Evolutionary conservation across 2,888 invertebrate species (phyloP).

Genomic region (Trilocha varians): DNA sequence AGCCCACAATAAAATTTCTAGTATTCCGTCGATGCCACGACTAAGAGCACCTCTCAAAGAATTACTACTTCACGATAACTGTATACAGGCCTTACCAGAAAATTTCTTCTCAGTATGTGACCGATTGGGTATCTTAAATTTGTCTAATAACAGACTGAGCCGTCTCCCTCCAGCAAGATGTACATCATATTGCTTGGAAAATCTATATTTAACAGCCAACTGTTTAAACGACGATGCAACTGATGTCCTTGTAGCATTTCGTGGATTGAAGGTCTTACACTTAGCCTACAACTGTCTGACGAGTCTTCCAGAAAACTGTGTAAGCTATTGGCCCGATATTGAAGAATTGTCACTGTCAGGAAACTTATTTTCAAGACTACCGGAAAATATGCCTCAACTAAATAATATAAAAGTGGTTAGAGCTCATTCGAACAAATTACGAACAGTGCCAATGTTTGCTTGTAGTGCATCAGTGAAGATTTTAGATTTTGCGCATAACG

Average conservation of each 20-base stretch:
- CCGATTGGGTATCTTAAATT: slow-evolving; percentile 79
- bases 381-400: slow-evolving; percentile 81
- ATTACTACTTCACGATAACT: slow-evolving; percentile 84
- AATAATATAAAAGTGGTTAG: slow-evolving; percentile 82
- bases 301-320: slow-evolving; percentile 80
- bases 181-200: slow-evolving; percentile 77
- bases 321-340: slow-evolving; percentile 82
- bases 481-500: slow-evolving; percentile 88
- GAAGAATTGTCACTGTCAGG: slow-evolving; percentile 89
- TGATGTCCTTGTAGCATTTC: slow-evolving; percentile 77
- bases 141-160: slow-evolving; percentile 84
- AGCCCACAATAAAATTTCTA: slow-evolving; percentile 83
- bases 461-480: slow-evolving; percentile 82
- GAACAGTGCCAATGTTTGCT: slow-evolving; percentile 83
- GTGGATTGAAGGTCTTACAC: slow-evolving; percentile 79
- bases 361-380: slow-evolving; percentile 82
- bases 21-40: slow-evolving; percentile 80
- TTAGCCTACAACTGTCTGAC: slow-evolving; percentile 86
- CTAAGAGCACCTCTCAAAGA: slow-evolving; percentile 77
- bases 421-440: slow-evolving; percentile 86
- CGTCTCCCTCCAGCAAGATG: slow-evolving; percentile 78
- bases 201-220: slow-evolving; percentile 83
- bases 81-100: slow-evolving; percentile 80
- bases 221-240: slow-evolving; percentile 80
- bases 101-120: slow-evolving; percentile 82